A percentile compares a stretch with the other conserved stretches of the same genome.
phyloP scores from a whole-genome alignment of 1,140 invertebrate genomes.

The Neodiprion pinetum region DNA sequence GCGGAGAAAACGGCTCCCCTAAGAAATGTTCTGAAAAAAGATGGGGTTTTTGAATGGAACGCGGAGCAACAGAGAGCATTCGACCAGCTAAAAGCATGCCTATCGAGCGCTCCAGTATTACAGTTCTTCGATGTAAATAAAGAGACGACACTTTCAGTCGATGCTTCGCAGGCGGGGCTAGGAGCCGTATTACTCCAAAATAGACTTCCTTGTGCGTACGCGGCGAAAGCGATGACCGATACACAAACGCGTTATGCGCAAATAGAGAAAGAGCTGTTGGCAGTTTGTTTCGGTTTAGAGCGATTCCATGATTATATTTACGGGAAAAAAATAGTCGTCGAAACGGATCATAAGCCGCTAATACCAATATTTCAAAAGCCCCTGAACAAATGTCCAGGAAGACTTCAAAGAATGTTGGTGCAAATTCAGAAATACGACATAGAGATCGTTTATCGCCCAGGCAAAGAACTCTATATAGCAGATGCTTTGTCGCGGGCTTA shows the following conservation, averaged over 20 bases:
- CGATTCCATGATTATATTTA: conserved; percentile 51
- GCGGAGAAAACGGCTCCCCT: conserved; percentile 35
- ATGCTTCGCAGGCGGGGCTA: conserved; percentile 50
- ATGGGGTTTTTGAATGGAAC: conserved; percentile 39
- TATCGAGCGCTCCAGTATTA: conserved; percentile 39
- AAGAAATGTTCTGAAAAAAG: conserved; percentile 37
- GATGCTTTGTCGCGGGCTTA: conserved; percentile 55
- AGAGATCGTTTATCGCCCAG: conserved; percentile 44
- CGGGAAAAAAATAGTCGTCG: conserved; percentile 47
- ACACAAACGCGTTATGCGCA: conserved; percentile 48
- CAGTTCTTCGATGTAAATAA: conserved; percentile 41
- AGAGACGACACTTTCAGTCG: conserved; percentile 42
- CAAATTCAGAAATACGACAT: conserved; percentile 45
- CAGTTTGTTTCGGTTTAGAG: conserved; percentile 40
- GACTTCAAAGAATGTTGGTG: conserved; percentile 56
- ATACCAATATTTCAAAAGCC: conserved; percentile 47
- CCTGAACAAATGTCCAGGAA: conserved; percentile 40
- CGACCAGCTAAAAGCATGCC: conserved; percentile 36
- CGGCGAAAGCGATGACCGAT: conserved; percentile 39
- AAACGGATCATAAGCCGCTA: conserved; percentile 57
- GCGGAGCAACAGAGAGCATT: conserved; percentile 34
- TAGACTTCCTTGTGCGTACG: conserved; percentile 47
- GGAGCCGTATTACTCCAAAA: conserved; percentile 56
- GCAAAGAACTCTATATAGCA: conserved; percentile 46
- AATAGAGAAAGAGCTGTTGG: conserved; percentile 55